These are phyloP conservation scores for Conger conger DNA, from an alignment of 2,113 vertebrate genomes.

Conservation along the genomic window DNA sequence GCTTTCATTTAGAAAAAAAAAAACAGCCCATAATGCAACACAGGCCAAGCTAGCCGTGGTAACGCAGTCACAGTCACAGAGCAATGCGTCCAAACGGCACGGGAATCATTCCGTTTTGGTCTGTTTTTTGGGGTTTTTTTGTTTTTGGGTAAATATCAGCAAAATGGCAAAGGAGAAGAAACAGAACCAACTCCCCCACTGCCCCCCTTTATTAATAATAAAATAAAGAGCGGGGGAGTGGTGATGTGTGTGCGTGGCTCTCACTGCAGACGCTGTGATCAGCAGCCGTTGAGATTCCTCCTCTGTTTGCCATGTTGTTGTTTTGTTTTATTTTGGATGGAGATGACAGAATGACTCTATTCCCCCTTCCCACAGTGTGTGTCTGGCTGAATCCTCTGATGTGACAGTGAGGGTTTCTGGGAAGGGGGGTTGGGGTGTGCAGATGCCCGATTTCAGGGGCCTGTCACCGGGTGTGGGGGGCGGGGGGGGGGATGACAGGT, in stretches of 20 bases:
- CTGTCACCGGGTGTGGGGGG: constrained; percentile 28
- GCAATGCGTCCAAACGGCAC: constrained; percentile 41
- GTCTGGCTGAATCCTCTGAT: constrained; percentile 30
- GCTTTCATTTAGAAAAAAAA: constrained; percentile 30
- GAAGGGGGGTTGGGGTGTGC: constrained; percentile 26
- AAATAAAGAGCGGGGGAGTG: constrained; percentile 32
- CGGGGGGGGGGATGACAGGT: constrained; percentile 19
- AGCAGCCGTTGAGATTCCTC: constrained; percentile 40
- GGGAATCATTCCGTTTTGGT: neutral
- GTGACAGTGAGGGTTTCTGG: constrained; percentile 31
- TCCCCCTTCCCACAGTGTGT: constrained; percentile 42
- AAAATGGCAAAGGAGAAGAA: constrained; percentile 37
- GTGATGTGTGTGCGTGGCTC: constrained; percentile 43
- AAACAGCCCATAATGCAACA: constrained; percentile 42
- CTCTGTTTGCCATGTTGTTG: constrained; percentile 35
- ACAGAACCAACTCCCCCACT: constrained; percentile 59
- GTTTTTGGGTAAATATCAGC: neutral
- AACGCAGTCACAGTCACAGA: constrained; percentile 16
- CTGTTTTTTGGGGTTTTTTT: too few species aligned
- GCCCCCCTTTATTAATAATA: too few species aligned
- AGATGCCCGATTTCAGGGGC: constrained; percentile 23
- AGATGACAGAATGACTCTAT: constrained; percentile 49
- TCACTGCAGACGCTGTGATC: constrained; percentile 54
- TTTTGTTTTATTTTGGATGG: constrained; percentile 52
- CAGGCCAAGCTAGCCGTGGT: constrained; percentile 50